Evolutionary conservation across 2,797 vertebrate species (phyloP).

Genomic region (Onychomys leucogaster): DNA sequence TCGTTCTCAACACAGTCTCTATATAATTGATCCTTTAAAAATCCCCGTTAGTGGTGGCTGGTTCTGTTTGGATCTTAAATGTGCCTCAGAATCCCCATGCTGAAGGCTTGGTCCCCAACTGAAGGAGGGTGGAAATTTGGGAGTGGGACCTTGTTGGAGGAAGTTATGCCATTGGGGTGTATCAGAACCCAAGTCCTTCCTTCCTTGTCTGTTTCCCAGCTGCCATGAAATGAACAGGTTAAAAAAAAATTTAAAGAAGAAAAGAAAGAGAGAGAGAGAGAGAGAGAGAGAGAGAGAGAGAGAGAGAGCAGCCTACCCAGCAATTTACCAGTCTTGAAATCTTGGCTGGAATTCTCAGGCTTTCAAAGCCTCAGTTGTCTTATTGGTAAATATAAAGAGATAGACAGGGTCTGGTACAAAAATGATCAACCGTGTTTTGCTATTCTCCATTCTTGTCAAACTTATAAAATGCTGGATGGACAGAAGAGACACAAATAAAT

Average conservation of each 20-base stretch:
- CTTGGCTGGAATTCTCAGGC: neutral
- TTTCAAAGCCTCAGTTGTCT: conserved; percentile 19
- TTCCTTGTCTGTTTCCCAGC: no score
- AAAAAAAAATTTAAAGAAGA: no score
- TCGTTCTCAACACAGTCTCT: neutral
- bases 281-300: no score
- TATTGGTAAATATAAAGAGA: neutral
- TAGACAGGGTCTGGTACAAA: neutral
- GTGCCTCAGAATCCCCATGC: neutral
- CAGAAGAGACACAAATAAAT: neutral
- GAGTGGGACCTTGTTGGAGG: neutral
- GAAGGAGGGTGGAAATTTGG: neutral
- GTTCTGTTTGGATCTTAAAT: neutral
- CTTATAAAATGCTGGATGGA: neutral
- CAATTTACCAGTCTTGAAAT: neutral
- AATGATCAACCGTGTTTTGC: neutral
- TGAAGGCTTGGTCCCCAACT: neutral
- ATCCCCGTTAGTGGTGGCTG: neutral
- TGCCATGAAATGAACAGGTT: neutral
- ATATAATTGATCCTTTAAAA: neutral
- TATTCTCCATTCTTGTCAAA: conserved; percentile 5
- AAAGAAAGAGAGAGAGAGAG: no score
- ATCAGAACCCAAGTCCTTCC: neutral
- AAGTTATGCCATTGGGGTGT: neutral
- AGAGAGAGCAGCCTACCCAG: no score